Evolutionary conservation across 2,888 invertebrate genomes (phyloP), one percentile per base, ranked within the genome.

Genomic region (Girardia tigrina): DNA sequence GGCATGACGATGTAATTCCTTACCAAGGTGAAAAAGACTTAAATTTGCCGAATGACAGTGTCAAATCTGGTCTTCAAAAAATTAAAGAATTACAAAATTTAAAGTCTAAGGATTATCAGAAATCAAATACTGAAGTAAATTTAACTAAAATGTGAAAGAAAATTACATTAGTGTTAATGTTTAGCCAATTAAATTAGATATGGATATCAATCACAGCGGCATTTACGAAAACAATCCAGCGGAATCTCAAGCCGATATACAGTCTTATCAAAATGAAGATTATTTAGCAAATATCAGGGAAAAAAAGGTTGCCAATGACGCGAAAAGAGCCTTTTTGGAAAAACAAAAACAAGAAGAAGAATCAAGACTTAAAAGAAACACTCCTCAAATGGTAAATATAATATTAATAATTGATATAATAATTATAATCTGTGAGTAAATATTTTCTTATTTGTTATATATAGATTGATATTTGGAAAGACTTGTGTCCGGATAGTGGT

Each of bases 1-100:
- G 75, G 2, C 75, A 79, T 28, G 78, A 78, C 0, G 81, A 86
- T 29, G 86, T 88, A 70, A 84, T 87, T 23, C 56, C 56, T 20
- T 56, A 56, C n/a, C 83, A 86, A 70, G 85, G 81, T 70, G 77
- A 75, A 20, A 28, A 71, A 28, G 28, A 42, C 26, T 26, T 26
- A 16, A 56, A 56, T 2, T 26, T 74, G 6, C 74, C 74, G 2
- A 74, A 42, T 23, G 28, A 74, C 56, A 29, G 56, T 1, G 74
- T 74, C 8, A 74, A 74, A 42, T 56, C 26, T 74, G 74, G 74
- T 4, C 42, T 74, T 6, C 42, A 74, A 74, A 23, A 56, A 74
- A 74, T 74, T 1, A 36, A 26, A 28, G 56, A 74, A 74, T 28
- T 74, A 6, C 74, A 74, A 74, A 56, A 14, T 8, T 23, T 56